These are phyloP conservation scores for Pogonophryne albipinna DNA, from an alignment of 2,797 vertebrate genomes.

Conservation along the genomic window DNA sequence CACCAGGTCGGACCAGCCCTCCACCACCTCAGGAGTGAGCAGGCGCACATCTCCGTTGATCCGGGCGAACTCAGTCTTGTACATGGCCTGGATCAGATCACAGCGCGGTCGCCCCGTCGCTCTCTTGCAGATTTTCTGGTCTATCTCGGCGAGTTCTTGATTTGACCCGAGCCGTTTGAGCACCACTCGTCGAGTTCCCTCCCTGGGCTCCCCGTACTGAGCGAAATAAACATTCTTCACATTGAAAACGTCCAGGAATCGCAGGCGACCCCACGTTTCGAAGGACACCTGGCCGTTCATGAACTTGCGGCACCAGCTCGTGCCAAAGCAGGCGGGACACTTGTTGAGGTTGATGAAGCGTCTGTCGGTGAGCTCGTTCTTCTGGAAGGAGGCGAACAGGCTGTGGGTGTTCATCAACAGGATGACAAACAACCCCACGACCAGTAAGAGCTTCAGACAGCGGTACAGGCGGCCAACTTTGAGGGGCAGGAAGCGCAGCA, in stretches of 20 bases:
- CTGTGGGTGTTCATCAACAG: conserved; percentile 97
- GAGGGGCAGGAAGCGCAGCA: conserved; percentile 96
- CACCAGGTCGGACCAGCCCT: conserved; percentile 99
- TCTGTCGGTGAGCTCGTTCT: conserved; percentile 96
- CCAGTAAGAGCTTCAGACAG: conserved; percentile 95
- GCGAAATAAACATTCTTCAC: conserved; percentile 99
- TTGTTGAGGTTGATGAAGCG: conserved; percentile 99
- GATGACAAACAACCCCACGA: conserved; percentile 93
- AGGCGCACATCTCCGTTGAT: conserved; percentile 98
- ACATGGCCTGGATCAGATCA: conserved; percentile 96
- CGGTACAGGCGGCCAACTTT: conserved; percentile 97
- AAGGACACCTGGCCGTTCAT: conserved; percentile 98
- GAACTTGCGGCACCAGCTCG: conserved; percentile 99
- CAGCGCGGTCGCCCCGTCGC: conserved; percentile 95
- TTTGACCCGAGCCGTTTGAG: conserved; percentile 97
- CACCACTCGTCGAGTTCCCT: conserved; percentile 95
- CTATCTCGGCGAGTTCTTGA: conserved; percentile 96
- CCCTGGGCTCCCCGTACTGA: conserved; percentile 96
- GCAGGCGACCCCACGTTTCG: conserved; percentile 96
- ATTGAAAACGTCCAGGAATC: conserved; percentile 96
- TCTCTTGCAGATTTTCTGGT: conserved; percentile 97
- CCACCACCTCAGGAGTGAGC: conserved; percentile 96
- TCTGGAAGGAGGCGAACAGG: conserved; percentile 97
- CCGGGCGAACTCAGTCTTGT: conserved; percentile 95
- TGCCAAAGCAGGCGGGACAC: conserved; percentile 99